These are phyloP conservation scores for Steinernema scapterisci DNA, from an alignment of 2,888 invertebrate species.

Conservation along the genomic window DNA sequence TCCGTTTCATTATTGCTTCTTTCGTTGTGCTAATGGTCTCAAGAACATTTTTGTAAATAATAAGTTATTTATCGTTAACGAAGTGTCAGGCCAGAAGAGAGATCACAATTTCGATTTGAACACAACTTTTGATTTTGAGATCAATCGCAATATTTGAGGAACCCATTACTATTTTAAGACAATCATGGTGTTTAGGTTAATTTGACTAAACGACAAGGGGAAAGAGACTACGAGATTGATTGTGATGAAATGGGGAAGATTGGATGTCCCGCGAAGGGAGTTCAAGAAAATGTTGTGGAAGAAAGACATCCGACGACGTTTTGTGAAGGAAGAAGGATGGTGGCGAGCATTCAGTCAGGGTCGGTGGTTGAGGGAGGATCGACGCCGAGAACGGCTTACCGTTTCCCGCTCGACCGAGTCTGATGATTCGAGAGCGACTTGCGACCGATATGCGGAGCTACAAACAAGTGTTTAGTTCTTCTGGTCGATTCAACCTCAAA, in stretches of 20 bases:
- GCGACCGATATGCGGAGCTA: slow-evolving; percentile 22
- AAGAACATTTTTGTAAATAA: neutral
- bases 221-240: neutral
- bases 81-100: slow-evolving; percentile 21
- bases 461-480: neutral
- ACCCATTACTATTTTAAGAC: slow-evolving; percentile 21
- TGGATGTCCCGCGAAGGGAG: neutral
- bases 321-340: neutral
- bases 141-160: neutral
- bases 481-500: neutral
- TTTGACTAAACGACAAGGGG: neutral
- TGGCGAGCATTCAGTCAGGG: neutral
- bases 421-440: slow-evolving; percentile 30
- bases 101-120: neutral
- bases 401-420: slow-evolving; percentile 23
- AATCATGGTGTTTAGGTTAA: neutral
- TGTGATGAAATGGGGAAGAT: neutral
- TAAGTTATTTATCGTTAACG: neutral
- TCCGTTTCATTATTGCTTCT: neutral
- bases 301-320: neutral
- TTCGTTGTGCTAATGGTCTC: neutral
- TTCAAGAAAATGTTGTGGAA: neutral
- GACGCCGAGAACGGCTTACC: neutral
- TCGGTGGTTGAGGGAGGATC: slow-evolving; percentile 14
- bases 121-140: slow-evolving; percentile 1